These are phyloP conservation scores for Aplysina aerophoba DNA, from an alignment of 37 sponge, comb jelly and placozoan species.

Conservation along the genomic window DNA sequence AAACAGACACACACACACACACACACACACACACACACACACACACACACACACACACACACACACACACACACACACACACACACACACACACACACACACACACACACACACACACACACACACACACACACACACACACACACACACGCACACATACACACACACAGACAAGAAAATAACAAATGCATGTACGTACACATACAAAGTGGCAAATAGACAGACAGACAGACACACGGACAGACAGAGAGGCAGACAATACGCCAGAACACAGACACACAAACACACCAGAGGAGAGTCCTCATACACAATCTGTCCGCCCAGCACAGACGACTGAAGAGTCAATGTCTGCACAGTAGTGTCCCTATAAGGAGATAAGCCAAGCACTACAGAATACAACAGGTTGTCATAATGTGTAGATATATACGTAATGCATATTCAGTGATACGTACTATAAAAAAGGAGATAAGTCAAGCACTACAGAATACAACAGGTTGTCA, in stretches of 20 bases:
- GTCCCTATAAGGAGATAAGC: conserved; percentile 54
- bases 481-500: no score
- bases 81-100: background rate
- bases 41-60: no score
- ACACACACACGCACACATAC: background rate
- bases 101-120: background rate
- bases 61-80: background rate
- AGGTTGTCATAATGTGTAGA: no score
- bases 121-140: background rate
- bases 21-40: conserved; percentile 9
- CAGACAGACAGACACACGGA: background rate
- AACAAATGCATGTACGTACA: background rate
- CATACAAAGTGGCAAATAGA: background rate
- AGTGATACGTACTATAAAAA: no score
- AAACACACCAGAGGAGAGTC: conserved; percentile 84
- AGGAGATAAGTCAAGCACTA: background rate
- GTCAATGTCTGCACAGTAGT: conserved; percentile 89
- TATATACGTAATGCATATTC: no score
- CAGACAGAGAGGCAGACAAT: background rate
- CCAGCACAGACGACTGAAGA: conserved; percentile 77
- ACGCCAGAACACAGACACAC: background rate
- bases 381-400: no score
- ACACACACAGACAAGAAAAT: background rate
- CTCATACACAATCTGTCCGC: conserved; percentile 74
- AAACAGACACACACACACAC: background rate